Percentiles rank a stretch among this genome's conserved stretches.
Evolutionary conservation across 2,113 vertebrate genomes (phyloP).

Genomic region (Platanista minor): DNA sequence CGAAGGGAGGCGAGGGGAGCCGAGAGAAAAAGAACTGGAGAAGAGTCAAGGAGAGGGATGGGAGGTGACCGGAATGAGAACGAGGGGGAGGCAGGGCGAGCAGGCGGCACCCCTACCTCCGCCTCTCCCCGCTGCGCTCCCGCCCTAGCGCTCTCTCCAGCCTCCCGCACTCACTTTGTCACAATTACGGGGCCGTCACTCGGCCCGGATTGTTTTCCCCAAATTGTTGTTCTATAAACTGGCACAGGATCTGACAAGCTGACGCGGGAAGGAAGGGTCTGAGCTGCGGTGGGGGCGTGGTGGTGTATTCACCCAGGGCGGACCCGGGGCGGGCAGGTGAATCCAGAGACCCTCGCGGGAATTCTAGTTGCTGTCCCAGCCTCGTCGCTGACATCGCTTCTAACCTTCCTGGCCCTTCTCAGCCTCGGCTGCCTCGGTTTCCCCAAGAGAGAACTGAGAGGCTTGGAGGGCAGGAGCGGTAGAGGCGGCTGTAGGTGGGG

Average conservation of each 20-base stretch:
- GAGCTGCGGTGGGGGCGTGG: not conserved
- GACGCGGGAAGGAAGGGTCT: not conserved
- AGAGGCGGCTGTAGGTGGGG: not conserved
- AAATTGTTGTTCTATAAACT: constrained; percentile 75
- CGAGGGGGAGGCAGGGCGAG: not conserved
- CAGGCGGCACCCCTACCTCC: not conserved
- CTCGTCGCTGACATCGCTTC: not conserved
- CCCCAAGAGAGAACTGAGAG: not conserved
- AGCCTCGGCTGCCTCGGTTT: constrained; percentile 16
- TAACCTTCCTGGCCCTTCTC: not conserved
- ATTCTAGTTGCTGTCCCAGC: not conserved
- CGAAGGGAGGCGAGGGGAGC: not conserved
- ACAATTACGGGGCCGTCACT: constrained; percentile 78
- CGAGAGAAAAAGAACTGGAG: constrained; percentile 24
- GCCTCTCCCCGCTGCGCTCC: constrained; percentile 33
- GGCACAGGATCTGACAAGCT: constrained; percentile 11
- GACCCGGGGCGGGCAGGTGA: not conserved
- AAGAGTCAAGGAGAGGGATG: constrained; percentile 49
- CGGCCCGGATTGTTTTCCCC: constrained; percentile 73
- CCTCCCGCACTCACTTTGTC: constrained; percentile 72
- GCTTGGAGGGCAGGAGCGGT: not conserved
- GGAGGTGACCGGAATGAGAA: constrained; percentile 65
- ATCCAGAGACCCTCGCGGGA: not conserved
- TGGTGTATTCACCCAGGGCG: not conserved
- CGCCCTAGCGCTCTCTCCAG: constrained; percentile 48